These are phyloP conservation scores for Scomberomorus guttatus DNA, from an alignment of 2,797 vertebrate genomes.

Conservation along the genomic window DNA sequence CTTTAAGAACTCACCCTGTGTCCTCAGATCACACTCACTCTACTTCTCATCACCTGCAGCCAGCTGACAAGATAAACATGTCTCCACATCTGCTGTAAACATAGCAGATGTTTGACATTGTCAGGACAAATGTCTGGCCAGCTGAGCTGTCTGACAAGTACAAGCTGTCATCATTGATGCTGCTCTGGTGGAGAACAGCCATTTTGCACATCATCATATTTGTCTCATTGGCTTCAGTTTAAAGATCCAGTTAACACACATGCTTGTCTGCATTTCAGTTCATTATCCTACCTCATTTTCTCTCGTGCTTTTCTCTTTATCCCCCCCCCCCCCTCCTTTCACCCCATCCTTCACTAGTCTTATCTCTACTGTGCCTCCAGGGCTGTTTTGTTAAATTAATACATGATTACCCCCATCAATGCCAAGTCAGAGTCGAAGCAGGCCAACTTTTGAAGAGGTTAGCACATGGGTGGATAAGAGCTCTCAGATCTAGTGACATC, in stretches of 20 bases:
- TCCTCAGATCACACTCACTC: slow-evolving; percentile 44
- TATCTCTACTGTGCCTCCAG: slow-evolving; percentile 35
- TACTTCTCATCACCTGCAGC: slow-evolving; percentile 42
- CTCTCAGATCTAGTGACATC: slow-evolving; percentile 47
- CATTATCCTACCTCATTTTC: slow-evolving; percentile 6
- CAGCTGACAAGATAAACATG: slow-evolving; percentile 54
- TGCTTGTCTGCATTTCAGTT: slow-evolving; percentile 6
- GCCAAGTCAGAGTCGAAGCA: slow-evolving; percentile 33
- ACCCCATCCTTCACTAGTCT: slow-evolving; percentile 31
- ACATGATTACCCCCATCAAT: slow-evolving; percentile 65
- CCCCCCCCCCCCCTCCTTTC: not conserved
- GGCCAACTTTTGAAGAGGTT: slow-evolving; percentile 44
- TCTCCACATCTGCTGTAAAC: slow-evolving; percentile 42
- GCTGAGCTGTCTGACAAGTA: slow-evolving; percentile 39
- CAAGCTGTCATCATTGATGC: slow-evolving; percentile 43
- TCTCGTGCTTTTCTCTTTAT: not conserved
- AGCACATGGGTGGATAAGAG: slow-evolving; percentile 52
- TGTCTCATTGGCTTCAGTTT: slow-evolving; percentile 19
- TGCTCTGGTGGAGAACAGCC: slow-evolving; percentile 20
- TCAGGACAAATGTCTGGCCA: slow-evolving; percentile 39
- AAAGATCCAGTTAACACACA: slow-evolving; percentile 8
- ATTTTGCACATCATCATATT: slow-evolving; percentile 29
- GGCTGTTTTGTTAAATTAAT: slow-evolving; percentile 59
- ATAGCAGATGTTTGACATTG: slow-evolving; percentile 47
- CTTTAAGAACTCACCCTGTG: not conserved